Base-by-base conservation (phyloP, 53 echinoderm and acorn worm genomes). In the Patiria pectinifera region DNA sequence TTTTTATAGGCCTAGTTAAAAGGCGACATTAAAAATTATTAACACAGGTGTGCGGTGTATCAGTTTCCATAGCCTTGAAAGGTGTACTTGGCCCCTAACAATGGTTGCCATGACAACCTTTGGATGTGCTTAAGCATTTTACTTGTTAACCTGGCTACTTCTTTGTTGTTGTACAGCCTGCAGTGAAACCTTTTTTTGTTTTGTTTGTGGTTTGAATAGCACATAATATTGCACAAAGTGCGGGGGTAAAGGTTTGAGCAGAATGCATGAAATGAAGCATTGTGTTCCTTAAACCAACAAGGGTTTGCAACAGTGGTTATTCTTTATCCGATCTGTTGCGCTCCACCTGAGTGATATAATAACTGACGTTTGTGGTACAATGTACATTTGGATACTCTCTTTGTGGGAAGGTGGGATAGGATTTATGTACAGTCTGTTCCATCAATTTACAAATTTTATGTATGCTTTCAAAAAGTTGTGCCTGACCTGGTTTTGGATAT, bases 221-320 rank as follows among this genome's bases (percentile, higher is more conserved):
- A 46, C 12, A 45, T 78, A 78, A 78, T 45, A 78, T 16, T 76
- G 11, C 11, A 25, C 35, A 76, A n/a, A 25, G 25, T 76, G 35
- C 35, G 76, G n/a, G 24, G 12, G 26, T 11, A 15, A 78, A 46
- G 74, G 4, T 18, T 74, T 4, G 15, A 35, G 47, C 46, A 13
- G 7, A 47, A 79, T 46, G 44, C 80, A 46, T 79, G 26, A 79
- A 46, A 45, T 47, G 80, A 79, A 46, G 14, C 80, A 47, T 79
- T 79, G 80, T 79, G 80, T 24, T 79, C 14, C 6, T 14, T 45
- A 79, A 79, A 79, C 80, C 47, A 79, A 79, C 48, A 22, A 79
- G 13, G 19, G 80, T 79, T 76, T 21, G 77, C 44, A 76, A 79
- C 47, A 79, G 80, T 45, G 24, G 26, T 76, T 76, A n/a, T 45